These are phyloP conservation scores for Lerema accius DNA, from an alignment of 1,140 invertebrate genomes.

Conservation along the genomic window DNA sequence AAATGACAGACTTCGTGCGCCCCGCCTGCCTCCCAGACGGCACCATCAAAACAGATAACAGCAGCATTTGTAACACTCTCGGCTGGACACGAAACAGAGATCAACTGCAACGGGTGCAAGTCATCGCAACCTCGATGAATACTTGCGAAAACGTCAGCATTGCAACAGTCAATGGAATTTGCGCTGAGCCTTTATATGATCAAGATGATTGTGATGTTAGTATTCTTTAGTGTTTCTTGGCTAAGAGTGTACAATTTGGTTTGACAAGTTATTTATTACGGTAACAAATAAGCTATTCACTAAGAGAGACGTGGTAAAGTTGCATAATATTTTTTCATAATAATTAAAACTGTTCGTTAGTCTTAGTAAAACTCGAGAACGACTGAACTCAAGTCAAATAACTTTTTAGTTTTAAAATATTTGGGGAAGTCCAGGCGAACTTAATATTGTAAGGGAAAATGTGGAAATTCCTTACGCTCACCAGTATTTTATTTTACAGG, in stretches of 20 bases:
- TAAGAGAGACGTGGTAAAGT: too few species aligned
- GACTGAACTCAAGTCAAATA: too few species aligned
- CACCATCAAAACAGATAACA: constrained; percentile 59
- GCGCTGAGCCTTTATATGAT: constrained; percentile 90
- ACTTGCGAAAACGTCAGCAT: constrained; percentile 93
- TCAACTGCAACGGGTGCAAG: constrained; percentile 89
- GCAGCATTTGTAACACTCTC: constrained; percentile 89
- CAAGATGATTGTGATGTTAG: constrained; percentile 92
- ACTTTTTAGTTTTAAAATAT: too few species aligned
- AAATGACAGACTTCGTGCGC: constrained; percentile 91
- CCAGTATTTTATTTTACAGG: constrained; percentile 83
- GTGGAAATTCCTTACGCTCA: too few species aligned
- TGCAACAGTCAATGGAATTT: constrained; percentile 90
- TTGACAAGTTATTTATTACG: too few species aligned
- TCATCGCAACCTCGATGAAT: constrained; percentile 89
- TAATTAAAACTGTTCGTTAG: too few species aligned
- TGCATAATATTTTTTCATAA: too few species aligned
- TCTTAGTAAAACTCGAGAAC: too few species aligned
- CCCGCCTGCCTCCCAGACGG: constrained; percentile 89
- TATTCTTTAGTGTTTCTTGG: constrained; percentile 41
- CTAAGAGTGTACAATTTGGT: background rate
- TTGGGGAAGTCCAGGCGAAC: too few species aligned
- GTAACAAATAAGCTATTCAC: too few species aligned
- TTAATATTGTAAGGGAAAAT: too few species aligned
- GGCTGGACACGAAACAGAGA: constrained; percentile 93